Evolutionary conservation across 1,140 invertebrate species (phyloP).

Genomic region (Polypedilum pembai): DNA sequence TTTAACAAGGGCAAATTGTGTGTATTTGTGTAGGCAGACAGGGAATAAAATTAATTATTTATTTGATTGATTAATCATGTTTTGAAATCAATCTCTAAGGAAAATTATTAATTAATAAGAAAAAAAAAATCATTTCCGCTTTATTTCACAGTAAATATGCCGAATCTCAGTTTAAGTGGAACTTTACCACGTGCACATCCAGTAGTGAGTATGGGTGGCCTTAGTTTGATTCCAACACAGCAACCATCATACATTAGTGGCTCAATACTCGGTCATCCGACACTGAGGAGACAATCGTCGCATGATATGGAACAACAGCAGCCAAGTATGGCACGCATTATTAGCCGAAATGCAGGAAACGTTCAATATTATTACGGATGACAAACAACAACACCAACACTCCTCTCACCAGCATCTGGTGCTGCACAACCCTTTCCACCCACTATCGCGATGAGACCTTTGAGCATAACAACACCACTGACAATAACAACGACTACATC

Average conservation of each 20-base stretch:
- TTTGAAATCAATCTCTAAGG: too few relatives aligned
- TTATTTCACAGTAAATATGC: slow-evolving; percentile 15
- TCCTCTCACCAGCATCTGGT: not conserved
- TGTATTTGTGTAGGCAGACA: too few relatives aligned
- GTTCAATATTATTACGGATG: slow-evolving; percentile 25
- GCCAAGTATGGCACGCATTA: not conserved
- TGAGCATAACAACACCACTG: slow-evolving; percentile 5
- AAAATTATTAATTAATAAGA: too few relatives aligned
- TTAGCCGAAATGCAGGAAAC: not conserved
- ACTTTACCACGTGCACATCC: slow-evolving; percentile 15
- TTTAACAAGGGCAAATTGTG: too few relatives aligned
- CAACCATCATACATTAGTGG: slow-evolving; percentile 14
- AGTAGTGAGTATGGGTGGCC: slow-evolving; percentile 9
- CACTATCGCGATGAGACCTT: not conserved
- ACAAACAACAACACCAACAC: slow-evolving; percentile 21
- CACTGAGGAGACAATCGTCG: not conserved
- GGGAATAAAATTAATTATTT: too few relatives aligned
- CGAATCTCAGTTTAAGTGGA: not conserved
- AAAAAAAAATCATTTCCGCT: not conserved
- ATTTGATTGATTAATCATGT: too few relatives aligned
- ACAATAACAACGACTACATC: not conserved
- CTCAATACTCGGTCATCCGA: not conserved
- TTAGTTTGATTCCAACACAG: not conserved
- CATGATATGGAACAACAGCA: slow-evolving; percentile 16
- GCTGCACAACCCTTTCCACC: not conserved